Base-by-base conservation (phyloP, 1,140 invertebrate genomes). In the Heliconius hewitsoni region DNA sequence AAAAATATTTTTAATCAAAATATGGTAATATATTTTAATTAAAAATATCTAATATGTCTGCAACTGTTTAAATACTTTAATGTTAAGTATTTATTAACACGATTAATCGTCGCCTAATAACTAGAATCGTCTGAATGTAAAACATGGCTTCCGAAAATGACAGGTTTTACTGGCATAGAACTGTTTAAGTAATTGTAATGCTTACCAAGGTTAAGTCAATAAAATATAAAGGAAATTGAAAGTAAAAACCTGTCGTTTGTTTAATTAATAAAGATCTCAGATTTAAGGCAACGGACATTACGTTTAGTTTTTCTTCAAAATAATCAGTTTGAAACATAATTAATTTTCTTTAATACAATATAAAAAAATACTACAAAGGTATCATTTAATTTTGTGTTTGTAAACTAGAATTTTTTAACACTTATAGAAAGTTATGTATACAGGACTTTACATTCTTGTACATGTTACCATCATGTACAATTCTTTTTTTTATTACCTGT, bases 401-500 rank as follows among this genome's bases (percentile, higher is more conserved):
- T 18, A 52, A 52, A 13, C 5, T 19, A 52, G 18, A 50, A 46
- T 37, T 42, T 42, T 50, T 50, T 50, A 50, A 50, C 11, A 50
- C 13, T 50, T 11, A 57, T 57, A 60, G 23, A 60, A 23, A 60
- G 1, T 8, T 19, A n/a, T 55, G 19, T 55, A 55, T 19, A 55
- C n/a, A 55, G n/a, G 52, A 16, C 1, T 34, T 34, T 52, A 16
- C 3, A 55, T 19, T 11, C 11, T 46, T 46, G 42, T 46, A 46
- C 4, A 46, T 46, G 11, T 46, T 46, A 46, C 13, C 16, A 3
- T 46, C 42, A 46, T 16, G 13, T 16, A 46, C 16, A 46, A 60
- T 60, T 60, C 9, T 23, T 0, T 60, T 30, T 27, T 66, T 30
- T 16, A 4, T 66, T 73, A 82, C 95, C 95, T 82, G 92, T 86